These are phyloP conservation scores for Triplophysa dalaica DNA, from an alignment of 2,113 vertebrate genomes.

Conservation along the genomic window DNA sequence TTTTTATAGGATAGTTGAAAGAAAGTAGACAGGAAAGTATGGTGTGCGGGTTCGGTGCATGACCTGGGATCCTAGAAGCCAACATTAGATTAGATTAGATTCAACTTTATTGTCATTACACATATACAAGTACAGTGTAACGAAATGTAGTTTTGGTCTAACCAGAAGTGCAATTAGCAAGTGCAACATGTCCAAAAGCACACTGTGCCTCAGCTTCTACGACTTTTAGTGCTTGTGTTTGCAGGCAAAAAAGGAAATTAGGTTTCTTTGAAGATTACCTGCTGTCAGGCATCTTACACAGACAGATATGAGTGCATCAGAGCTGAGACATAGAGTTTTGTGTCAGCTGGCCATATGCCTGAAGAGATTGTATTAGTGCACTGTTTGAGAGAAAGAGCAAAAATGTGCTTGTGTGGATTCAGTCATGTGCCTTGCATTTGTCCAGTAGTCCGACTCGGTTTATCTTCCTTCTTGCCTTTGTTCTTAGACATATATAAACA, in stretches of 20 bases:
- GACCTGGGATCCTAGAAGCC: too few relatives aligned
- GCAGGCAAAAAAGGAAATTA: not conserved
- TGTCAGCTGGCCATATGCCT: conserved; percentile 12
- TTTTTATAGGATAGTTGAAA: too few relatives aligned
- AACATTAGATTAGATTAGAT: too few relatives aligned
- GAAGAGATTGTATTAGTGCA: conserved; percentile 17
- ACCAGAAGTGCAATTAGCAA: too few relatives aligned
- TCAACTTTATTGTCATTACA: too few relatives aligned
- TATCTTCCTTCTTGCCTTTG: not conserved
- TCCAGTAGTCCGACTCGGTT: conserved; percentile 5
- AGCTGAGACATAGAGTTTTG: not conserved
- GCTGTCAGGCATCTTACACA: not conserved
- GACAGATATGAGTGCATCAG: not conserved
- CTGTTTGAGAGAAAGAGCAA: not conserved
- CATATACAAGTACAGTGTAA: too few relatives aligned
- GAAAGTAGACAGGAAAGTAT: too few relatives aligned
- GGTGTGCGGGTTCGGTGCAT: too few relatives aligned
- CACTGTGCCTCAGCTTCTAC: too few relatives aligned
- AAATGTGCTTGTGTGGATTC: not conserved
- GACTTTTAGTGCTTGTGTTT: not conserved
- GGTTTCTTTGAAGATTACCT: not conserved
- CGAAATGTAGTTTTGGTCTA: too few relatives aligned
- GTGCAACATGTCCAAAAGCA: too few relatives aligned
- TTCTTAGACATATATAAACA: not conserved
- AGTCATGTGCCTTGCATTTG: conserved; percentile 22